Conservation (phyloP, 2,888 invertebrate species). For the Rhingia campestris region DNA sequence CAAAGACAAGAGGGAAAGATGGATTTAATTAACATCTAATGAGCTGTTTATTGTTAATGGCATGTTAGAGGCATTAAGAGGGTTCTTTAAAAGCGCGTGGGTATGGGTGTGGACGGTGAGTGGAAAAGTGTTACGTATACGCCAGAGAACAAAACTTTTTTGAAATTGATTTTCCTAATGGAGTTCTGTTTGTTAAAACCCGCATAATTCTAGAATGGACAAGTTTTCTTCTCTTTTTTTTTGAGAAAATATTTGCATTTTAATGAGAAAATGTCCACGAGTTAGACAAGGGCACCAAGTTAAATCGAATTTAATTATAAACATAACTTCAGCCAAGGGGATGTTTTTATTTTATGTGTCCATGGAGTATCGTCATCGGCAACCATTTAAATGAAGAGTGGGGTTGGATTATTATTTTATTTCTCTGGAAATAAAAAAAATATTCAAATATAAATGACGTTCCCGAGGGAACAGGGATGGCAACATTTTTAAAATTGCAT, state of each 20-base stretch:
- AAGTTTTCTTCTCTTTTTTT: background rate
- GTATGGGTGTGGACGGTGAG: background rate
- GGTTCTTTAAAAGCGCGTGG: background rate
- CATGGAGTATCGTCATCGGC: background rate
- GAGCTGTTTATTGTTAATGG: conserved; percentile 61
- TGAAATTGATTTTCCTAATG: conserved; percentile 44
- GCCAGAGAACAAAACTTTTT: conserved; percentile 31
- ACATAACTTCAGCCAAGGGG: background rate
- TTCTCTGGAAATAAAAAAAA: too few species aligned
- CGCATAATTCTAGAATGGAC: background rate
- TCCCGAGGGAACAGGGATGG: too few species aligned
- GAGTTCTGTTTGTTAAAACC: background rate
- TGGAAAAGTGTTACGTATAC: conserved; percentile 56
- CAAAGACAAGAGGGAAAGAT: conserved; percentile 6
- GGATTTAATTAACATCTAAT: conserved; percentile 63
- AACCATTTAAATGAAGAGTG: too few species aligned
- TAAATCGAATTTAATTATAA: conserved; percentile 1
- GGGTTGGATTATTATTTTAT: too few species aligned
- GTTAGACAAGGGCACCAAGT: background rate
- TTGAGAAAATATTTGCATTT: conserved; percentile 39
- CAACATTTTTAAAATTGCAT: too few species aligned
- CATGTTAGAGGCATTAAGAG: conserved; percentile 34
- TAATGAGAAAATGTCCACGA: conserved; percentile 29
- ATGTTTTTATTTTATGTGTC: background rate
- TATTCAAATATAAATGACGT: too few species aligned